Percentiles rank a stretch among this genome's conserved stretches.
These are phyloP conservation scores for Coracopsis vasa DNA, from an alignment of 2,113 vertebrate genomes.

Conservation along the genomic window DNA sequence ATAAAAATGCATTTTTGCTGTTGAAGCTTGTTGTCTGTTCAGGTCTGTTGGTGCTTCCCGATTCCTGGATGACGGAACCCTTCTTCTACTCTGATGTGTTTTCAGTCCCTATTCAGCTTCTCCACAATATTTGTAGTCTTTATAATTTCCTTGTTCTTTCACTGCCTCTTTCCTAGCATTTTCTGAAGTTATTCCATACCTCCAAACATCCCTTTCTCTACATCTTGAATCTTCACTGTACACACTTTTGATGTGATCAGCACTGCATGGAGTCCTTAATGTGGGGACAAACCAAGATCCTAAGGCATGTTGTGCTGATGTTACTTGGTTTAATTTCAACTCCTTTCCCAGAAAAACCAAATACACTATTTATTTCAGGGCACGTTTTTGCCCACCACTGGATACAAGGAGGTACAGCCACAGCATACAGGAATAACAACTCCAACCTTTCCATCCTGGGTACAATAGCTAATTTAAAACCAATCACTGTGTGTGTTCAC, in stretches of 20 bases:
- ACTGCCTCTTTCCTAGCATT: not conserved
- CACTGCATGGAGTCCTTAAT: not conserved
- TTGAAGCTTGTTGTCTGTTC: not conserved
- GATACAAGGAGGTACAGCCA: not conserved
- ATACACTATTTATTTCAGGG: not conserved
- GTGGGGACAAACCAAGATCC: not conserved
- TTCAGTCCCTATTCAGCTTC: not conserved
- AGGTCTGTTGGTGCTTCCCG: not conserved
- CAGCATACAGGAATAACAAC: not conserved
- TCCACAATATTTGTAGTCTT: not conserved
- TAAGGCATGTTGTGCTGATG: fast-evolving
- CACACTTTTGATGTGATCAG: not conserved
- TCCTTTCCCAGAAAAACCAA: not conserved
- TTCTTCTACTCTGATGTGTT: fast-evolving
- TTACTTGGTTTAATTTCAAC: not conserved
- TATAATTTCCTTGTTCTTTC: not conserved
- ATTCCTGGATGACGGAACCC: not conserved
- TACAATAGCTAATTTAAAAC: not conserved
- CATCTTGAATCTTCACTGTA: not conserved
- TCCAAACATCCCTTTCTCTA: not conserved
- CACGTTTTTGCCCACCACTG: not conserved
- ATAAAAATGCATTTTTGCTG: not conserved
- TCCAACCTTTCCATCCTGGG: not conserved
- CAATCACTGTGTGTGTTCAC: not conserved
- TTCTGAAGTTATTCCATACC: not conserved